Evolutionary conservation across 2,888 invertebrate species (phyloP).

Genomic region (Eupithecia subumbrata): DNA sequence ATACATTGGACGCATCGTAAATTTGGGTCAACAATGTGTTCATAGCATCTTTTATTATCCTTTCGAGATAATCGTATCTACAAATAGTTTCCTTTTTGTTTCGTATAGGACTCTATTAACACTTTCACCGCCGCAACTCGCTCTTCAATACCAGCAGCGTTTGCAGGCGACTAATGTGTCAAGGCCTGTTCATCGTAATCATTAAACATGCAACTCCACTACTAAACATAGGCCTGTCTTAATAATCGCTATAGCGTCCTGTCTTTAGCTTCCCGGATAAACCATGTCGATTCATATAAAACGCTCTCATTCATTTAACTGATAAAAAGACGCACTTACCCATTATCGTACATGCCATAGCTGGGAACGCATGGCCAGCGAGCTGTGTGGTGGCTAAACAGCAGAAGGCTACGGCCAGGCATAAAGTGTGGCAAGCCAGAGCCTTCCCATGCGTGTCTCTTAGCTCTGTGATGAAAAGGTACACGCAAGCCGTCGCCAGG

Average conservation of each 20-base stretch:
- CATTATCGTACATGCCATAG: constrained; percentile 76
- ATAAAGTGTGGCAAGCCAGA: constrained; percentile 82
- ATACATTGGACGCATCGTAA: constrained; percentile 8
- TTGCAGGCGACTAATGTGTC: not conserved
- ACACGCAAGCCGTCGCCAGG: constrained; percentile 76
- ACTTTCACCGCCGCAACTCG: not conserved
- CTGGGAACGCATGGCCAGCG: constrained; percentile 76
- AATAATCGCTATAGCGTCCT: not conserved
- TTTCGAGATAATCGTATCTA: constrained; percentile 3
- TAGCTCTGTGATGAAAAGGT: constrained; percentile 79
- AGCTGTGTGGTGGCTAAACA: constrained; percentile 83
- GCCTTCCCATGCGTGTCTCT: constrained; percentile 84
- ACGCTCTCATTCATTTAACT: not conserved
- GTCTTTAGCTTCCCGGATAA: not conserved
- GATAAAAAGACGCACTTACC: constrained; percentile 55
- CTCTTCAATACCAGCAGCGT: not conserved
- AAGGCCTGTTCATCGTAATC: not conserved
- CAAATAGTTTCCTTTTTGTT: not conserved
- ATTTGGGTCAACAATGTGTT: constrained; percentile 9
- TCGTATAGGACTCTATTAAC: not conserved
- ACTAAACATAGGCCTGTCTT: not conserved
- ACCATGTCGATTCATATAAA: not conserved
- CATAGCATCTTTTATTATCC: not conserved
- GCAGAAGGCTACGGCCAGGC: constrained; percentile 81
- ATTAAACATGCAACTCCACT: not conserved